Conservation (phyloP, 1,140 invertebrate genomes). For the Theocolax elegans region DNA sequence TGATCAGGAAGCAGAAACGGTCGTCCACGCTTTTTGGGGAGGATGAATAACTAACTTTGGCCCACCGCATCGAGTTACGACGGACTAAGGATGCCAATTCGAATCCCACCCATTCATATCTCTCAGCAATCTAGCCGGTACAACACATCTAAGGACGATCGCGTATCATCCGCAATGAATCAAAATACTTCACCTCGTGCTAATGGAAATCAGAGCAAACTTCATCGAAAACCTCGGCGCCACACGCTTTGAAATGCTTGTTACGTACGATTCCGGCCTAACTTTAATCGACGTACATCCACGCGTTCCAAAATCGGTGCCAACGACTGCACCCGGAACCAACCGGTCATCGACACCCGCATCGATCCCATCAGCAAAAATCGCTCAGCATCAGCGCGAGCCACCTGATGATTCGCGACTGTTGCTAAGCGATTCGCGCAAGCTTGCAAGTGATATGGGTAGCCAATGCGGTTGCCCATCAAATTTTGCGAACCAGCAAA, state of each 20-base stretch:
- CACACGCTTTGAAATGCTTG: slow-evolving; percentile 51
- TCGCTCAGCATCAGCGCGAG: too few relatives aligned
- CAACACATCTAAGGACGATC: slow-evolving; percentile 40
- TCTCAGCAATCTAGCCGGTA: slow-evolving; percentile 44
- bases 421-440: too few relatives aligned
- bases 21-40: slow-evolving; percentile 49
- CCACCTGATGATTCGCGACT: too few relatives aligned
- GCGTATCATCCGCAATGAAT: slow-evolving; percentile 40
- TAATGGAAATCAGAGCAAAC: slow-evolving; percentile 41
- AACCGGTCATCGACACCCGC: too few relatives aligned
- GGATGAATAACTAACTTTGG: too few relatives aligned
- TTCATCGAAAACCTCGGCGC: slow-evolving; percentile 45
- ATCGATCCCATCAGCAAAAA: too few relatives aligned
- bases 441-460: too few relatives aligned
- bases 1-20: slow-evolving; percentile 54
- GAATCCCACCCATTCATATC: slow-evolving; percentile 46
- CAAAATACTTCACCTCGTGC: slow-evolving; percentile 40
- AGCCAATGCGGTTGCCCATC: background rate
- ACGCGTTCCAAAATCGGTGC: too few relatives aligned
- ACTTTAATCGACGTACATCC: too few relatives aligned
- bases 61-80: too few relatives aligned
- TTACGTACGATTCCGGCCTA: too few relatives aligned
- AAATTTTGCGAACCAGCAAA: background rate
- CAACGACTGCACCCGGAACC: too few relatives aligned
- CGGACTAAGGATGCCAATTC: slow-evolving; percentile 54